A percentile compares a stretch with the other conserved stretches of the same genome.
Conservation (phyloP, 2,888 invertebrate species). For the Drosophila mercatorum region DNA sequence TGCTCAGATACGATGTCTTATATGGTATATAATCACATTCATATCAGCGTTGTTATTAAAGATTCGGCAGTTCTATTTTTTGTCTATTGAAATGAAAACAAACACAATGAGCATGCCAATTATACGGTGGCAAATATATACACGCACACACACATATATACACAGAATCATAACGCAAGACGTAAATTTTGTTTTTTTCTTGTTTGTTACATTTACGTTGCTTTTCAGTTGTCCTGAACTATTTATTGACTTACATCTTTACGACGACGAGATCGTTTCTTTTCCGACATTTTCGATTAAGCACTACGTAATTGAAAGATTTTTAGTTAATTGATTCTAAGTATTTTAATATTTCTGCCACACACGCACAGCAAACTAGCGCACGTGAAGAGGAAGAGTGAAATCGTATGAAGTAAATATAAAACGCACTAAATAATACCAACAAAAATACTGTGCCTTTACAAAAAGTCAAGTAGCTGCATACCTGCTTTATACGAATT, state of each 20-base stretch:
- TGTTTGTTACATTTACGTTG: slow-evolving; percentile 14
- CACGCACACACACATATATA: slow-evolving; percentile 4
- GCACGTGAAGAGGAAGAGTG: slow-evolving; percentile 44
- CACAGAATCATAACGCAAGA: slow-evolving; percentile 29
- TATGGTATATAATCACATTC: background rate
- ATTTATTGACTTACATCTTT: slow-evolving; percentile 83
- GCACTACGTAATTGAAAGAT: slow-evolving; percentile 18
- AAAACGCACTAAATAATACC: slow-evolving; percentile 42
- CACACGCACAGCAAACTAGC: slow-evolving; percentile 60
- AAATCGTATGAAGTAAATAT: slow-evolving; percentile 24
- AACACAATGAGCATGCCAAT: slow-evolving; percentile 56
- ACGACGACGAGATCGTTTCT: slow-evolving; percentile 83
- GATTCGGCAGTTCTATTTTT: slow-evolving; percentile 13
- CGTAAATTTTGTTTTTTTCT: slow-evolving; percentile 40
- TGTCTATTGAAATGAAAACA: slow-evolving; percentile 56
- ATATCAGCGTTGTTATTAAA: slow-evolving; percentile 22
- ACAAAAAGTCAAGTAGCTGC: background rate
- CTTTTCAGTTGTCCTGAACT: background rate
- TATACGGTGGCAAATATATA: slow-evolving; percentile 49
- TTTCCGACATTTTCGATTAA: slow-evolving; percentile 82
- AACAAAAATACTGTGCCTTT: slow-evolving; percentile 18
- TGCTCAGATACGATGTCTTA: slow-evolving; percentile 5
- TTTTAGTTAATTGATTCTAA: slow-evolving; percentile 44
- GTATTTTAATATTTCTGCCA: slow-evolving; percentile 58
- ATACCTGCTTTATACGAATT: background rate